Evolutionary conservation across 1,140 invertebrate genomes (phyloP).

Genomic region (Trichonephila clavipes): DNA sequence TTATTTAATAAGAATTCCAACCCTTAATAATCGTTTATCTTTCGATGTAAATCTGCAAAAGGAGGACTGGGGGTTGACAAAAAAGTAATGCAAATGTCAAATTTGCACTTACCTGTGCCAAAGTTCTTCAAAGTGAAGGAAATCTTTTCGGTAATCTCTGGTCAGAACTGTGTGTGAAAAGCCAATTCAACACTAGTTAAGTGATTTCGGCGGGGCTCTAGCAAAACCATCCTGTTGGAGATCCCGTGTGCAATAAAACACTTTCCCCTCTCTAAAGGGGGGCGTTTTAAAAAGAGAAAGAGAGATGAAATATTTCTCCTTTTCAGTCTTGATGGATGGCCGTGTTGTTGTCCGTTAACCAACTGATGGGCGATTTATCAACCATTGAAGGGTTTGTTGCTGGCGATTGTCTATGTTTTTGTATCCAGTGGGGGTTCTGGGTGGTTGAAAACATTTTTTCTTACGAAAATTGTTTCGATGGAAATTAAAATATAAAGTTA

Average conservation of each 20-base stretch:
- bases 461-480: too few species aligned
- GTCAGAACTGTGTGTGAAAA: not conserved
- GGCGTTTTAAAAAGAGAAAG: conserved; percentile 27
- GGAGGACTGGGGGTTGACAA: too few species aligned
- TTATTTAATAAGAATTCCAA: too few species aligned
- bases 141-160: too few species aligned
- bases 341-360: conserved; percentile 9
- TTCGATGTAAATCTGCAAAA: too few species aligned
- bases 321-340: conserved; percentile 32
- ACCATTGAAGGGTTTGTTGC: not conserved
- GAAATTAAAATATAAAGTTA: too few species aligned
- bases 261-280: not conserved
- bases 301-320: conserved; percentile 29
- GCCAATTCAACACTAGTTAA: not conserved
- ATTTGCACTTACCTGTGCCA: too few species aligned
- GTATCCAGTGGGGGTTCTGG: not conserved
- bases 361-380: conserved; percentile 25
- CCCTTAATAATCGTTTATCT: too few species aligned
- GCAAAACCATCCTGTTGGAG: not conserved
- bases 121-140: too few species aligned
- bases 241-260: conserved; percentile 7
- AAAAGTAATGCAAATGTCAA: too few species aligned
- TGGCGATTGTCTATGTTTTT: not conserved
- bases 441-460: too few species aligned
- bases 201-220: not conserved